These are phyloP conservation scores for Gastracanthus pulcherrimus DNA, from an alignment of 2,888 invertebrate species.

Conservation along the genomic window DNA sequence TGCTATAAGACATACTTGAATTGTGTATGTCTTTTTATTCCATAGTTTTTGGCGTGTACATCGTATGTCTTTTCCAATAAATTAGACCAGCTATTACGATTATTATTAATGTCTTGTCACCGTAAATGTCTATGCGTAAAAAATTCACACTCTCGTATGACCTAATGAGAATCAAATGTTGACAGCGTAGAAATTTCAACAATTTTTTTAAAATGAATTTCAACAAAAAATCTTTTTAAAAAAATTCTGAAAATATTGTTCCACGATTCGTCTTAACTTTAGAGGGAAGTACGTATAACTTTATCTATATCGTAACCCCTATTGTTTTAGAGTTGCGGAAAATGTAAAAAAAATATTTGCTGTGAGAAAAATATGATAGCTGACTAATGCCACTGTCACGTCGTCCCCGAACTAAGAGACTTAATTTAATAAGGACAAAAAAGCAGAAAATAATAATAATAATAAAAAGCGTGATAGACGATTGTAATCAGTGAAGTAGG, in stretches of 20 bases:
- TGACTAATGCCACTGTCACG: conserved; percentile 27
- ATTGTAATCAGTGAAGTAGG: conserved; percentile 34
- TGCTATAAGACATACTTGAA: conserved; percentile 25
- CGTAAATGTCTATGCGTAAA: conserved; percentile 53
- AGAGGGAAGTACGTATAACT: conserved; percentile 39
- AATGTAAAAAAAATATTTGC: conserved; percentile 9
- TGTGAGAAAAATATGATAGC: background rate
- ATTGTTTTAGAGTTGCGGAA: conserved; percentile 46
- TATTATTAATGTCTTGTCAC: conserved; percentile 48
- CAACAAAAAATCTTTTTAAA: background rate
- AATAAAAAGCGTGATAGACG: conserved; percentile 35
- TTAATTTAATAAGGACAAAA: conserved; percentile 23
- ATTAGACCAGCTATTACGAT: conserved; percentile 44
- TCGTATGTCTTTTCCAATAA: conserved; percentile 45
- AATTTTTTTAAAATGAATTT: conserved; percentile 32
- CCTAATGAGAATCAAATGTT: conserved; percentile 31
- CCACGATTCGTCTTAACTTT: conserved; percentile 30
- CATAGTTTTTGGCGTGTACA: conserved; percentile 7
- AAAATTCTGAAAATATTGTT: conserved; percentile 3
- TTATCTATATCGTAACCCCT: conserved; percentile 48
- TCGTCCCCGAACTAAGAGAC: conserved; percentile 49
- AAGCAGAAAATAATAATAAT: background rate
- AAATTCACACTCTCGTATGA: conserved; percentile 16
- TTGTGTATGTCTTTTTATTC: background rate
- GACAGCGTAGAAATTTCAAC: conserved; percentile 21